Evolutionary conservation across 37 sponge, comb jelly and placozoan species (phyloP), one percentile per base, ranked within the genome.

Genomic region (Aplysina aerophoba): DNA sequence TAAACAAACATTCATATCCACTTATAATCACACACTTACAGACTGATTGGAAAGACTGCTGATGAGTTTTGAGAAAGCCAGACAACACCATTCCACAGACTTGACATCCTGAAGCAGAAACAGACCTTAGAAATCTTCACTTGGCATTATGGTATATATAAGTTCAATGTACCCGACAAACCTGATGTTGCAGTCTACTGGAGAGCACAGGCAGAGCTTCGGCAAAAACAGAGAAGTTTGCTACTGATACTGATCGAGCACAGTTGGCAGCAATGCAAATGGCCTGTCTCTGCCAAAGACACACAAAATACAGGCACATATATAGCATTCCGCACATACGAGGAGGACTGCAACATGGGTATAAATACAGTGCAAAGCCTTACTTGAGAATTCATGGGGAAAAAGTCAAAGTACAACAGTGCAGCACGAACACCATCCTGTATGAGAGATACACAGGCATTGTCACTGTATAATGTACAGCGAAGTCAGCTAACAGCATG

Each of bases 341-440:
- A 8, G 6, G 8, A 11, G 8, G 8, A 8, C 8, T 44, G 50
- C 50, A 44, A 44, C 3, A 44, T 44, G 50, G 21, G 59, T 60
- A 28, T 4, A 81, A 57, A 25, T 8, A 27, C 39, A 59, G 38
- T 37, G 44, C 35, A 36, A 54, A 31, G 8, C 0, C 77, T 16
- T 80, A 96, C 96, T 83, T 99, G 97, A 41, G 99, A 84, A 53
- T 74, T 85, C 20, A 97, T 85, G 28, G 97, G 91, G 87, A 99
- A 97, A 91, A 99, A 99, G 73, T 99, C 99, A 81, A 97, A 84
- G 72, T 93, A 99, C 61, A 90, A 79, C 41, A 99, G 81, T 67
- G 91, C 90, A 59, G 95, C 90, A 57, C 80, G 85, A 38, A 99
- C 82, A 20, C 99, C 99, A 58, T 95, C 99, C 95, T 97, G 68